A percentile compares a stretch with the other conserved stretches of the same genome.
phyloP scores from a whole-genome alignment of 2,113 vertebrate genomes.

The Narcine bancroftii region DNA sequence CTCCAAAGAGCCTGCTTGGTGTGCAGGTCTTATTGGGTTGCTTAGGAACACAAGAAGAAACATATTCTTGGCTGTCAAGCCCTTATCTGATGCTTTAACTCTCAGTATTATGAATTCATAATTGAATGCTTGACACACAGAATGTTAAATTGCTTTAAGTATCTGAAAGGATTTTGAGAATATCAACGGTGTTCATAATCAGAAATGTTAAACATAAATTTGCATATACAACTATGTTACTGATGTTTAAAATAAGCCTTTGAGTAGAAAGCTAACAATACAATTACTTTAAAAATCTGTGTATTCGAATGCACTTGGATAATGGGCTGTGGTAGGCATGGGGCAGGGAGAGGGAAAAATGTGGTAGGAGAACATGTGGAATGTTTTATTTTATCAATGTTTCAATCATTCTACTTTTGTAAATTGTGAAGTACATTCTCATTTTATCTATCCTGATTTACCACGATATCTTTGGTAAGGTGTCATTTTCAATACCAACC shows the following conservation, averaged over 20 bases:
- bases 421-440: background rate
- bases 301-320: background rate
- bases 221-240: background rate
- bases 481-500: background rate
- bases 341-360: too few relatives aligned
- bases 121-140: background rate
- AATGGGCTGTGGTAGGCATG: too few relatives aligned
- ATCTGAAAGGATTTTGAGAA: background rate
- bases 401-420: background rate
- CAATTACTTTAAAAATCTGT: background rate
- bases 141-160: background rate
- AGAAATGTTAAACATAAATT: background rate
- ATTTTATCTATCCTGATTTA: background rate
- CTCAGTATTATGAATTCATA: background rate
- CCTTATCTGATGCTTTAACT: background rate
- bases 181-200: background rate
- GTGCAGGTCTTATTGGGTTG: background rate
- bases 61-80: background rate
- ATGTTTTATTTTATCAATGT: background rate
- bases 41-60: conserved; percentile 2
- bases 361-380: too few relatives aligned
- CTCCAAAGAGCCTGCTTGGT: background rate
- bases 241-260: background rate
- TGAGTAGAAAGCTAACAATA: background rate
- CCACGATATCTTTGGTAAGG: background rate